Percentiles rank a stretch among this genome's conserved stretches.
Conservation (phyloP, 2,113 vertebrate genomes). For the Microtus montanus region DNA sequence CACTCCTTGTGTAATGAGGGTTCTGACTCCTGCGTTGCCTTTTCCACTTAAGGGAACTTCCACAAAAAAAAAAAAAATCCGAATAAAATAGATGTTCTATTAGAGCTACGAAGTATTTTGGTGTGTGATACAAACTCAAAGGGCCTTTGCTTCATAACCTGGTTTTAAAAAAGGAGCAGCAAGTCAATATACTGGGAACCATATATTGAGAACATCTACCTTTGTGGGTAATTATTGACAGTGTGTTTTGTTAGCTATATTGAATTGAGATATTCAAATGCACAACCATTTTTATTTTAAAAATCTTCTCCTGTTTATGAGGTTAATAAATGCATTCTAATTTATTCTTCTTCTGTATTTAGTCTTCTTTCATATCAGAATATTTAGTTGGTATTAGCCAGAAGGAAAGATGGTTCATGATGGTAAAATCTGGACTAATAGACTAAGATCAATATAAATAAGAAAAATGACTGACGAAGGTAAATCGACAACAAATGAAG, state of each 20-base stretch:
- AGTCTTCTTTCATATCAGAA: conserved; percentile 7
- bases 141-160: conserved; percentile 12
- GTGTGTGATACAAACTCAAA: conserved; percentile 10
- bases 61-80: background rate
- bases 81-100: conserved; percentile 8
- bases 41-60: conserved; percentile 27
- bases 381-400: background rate
- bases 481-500: background rate
- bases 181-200: background rate
- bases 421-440: background rate
- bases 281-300: background rate
- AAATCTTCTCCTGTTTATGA: background rate
- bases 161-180: background rate
- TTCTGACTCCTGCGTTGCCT: conserved; percentile 4
- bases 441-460: background rate
- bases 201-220: background rate
- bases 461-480: background rate
- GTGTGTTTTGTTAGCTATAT: background rate
- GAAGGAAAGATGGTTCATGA: background rate
- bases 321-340: background rate
- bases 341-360: too few relatives aligned
- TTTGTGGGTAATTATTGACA: background rate
- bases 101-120: background rate
- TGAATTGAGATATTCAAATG: conserved; percentile 42
- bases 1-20: background rate